Base-by-base conservation (phyloP, 1,140 invertebrate genomes). In the Tetraneura akinire region DNA sequence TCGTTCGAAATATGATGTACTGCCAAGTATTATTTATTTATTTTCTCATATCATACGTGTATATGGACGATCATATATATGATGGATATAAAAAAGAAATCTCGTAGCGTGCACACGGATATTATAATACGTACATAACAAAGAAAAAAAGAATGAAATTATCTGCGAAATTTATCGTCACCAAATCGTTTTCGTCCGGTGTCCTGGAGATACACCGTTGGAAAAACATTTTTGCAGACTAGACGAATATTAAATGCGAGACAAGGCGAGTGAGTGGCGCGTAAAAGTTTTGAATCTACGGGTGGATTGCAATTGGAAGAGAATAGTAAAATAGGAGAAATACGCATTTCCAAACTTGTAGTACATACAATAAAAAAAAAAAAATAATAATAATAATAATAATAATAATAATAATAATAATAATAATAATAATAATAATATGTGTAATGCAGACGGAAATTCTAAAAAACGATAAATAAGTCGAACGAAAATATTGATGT, bases 401-500 rank as follows among this genome's bases (percentile, higher is more conserved):
- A n/a, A n/a, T n/a, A n/a, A n/a, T n/a, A n/a, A 37, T 37, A 37
- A 37, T 37, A 37, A 37, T 37, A 37, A 37, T 37, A 37, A 37
- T 37, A 37, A 37, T 37, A 37, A 37, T 37, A 37, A 37, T 37
- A 37, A 16, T 62, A 29, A 62, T 29, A 62, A 16, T 29, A 29
- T 29, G n/a, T 62, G 16, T 62, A 45, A 1, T 23, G 29, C 68
- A 10, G 23, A 16, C n/a, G 26, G 68, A 29, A 49, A 74, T 74
- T 55, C 55, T 55, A n/a, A 53, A 26, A 1, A 55, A 32, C 70
- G 70, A 73, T 73, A 73, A 73, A 73, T 14, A 73, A 74, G 45
- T 74, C 49, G 13, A 74, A 74, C 26, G 71, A 74, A 55, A 74
- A 8, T 37, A 71, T 47, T 70, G 70, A 73, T 53, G 70, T 73